Evolutionary conservation across 2,113 vertebrate genomes (phyloP), one percentile per base, ranked within the genome.

Genomic region (Gymnocephalus cernua): DNA sequence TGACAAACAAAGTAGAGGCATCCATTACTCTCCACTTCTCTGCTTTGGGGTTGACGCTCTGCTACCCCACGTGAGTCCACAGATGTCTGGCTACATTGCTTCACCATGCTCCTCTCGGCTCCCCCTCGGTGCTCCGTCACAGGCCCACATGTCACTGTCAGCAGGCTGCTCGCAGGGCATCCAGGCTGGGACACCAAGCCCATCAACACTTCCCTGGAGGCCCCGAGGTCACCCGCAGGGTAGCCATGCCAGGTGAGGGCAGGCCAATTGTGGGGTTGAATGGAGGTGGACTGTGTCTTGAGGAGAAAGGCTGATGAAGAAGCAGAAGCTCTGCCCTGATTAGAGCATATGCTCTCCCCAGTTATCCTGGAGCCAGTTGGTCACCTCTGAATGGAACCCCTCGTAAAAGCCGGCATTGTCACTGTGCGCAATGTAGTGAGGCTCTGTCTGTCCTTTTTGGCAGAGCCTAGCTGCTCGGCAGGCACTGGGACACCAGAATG

Each of bases 101-200:
- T 58, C 44, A 51, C 77, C 27, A 2, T 64, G 27, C 75, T 61
- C 50, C 54, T 32, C 77, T 48, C n/a, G 14, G 68, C 54, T 61
- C 70, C 64, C 68, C 27, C 71, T 48, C 27, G 0, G 41, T 82
- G 79, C 86, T 79, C 48, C 44, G 74, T 90, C 86, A 90, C 80
- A 73, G 71, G 58, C 74, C 85, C 87, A 87, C 89, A 82, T 91
- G 91, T 90, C 83, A 80, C 75, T 88, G 89, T 91, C 89, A 90
- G 79, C 79, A 41, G 72, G 80, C 74, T 11, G 15, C 68, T 63
- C 13, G 59, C 68, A 74, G 74, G 58, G 62, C 76, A 44, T 57
- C 72, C 65, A 66, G 64, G 70, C 75, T 57, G 72, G 77, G 59
- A 76, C 64, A 80, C 67, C 48, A 25, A 87, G 59, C 80, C 76